These are phyloP conservation scores for Cryptus armator DNA, from an alignment of 2,888 invertebrate genomes.

Conservation along the genomic window DNA sequence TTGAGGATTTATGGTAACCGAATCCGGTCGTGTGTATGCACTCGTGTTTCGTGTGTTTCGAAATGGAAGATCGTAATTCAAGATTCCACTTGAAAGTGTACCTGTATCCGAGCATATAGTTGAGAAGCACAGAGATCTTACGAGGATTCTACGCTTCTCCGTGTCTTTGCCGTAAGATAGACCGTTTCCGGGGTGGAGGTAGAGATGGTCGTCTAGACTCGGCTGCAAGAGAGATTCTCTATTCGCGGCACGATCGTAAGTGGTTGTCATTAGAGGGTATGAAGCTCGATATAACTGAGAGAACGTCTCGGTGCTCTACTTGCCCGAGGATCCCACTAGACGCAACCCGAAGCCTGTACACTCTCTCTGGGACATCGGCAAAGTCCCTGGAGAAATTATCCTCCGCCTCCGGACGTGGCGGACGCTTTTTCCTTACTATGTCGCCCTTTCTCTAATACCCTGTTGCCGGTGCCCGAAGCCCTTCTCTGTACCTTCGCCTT, in stretches of 20 bases:
- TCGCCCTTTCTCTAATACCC: slow-evolving; percentile 29
- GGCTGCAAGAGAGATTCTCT: slow-evolving; percentile 31
- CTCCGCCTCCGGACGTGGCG: slow-evolving; percentile 42
- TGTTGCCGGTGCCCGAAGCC: slow-evolving; percentile 1
- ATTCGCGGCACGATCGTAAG: slow-evolving; percentile 63
- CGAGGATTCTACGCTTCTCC: slow-evolving; percentile 33
- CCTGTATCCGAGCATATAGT: slow-evolving; percentile 1
- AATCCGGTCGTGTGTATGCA: background rate
- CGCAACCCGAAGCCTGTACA: slow-evolving; percentile 37
- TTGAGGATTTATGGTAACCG: background rate
- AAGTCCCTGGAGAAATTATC: slow-evolving; percentile 70
- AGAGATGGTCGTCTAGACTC: slow-evolving; percentile 2
- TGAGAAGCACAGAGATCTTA: background rate
- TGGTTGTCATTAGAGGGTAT: slow-evolving; percentile 62
- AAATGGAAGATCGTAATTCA: slow-evolving; percentile 23
- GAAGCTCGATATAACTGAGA: slow-evolving; percentile 58
- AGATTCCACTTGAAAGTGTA: slow-evolving; percentile 22
- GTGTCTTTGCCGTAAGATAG: slow-evolving; percentile 29
- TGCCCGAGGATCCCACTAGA: slow-evolving; percentile 44
- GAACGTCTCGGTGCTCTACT: slow-evolving; percentile 52
- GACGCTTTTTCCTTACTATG: slow-evolving; percentile 30
- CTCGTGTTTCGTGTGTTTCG: background rate
- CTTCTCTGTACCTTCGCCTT: slow-evolving; percentile 1
- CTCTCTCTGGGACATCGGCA: slow-evolving; percentile 40
- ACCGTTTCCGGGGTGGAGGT: background rate